These are phyloP conservation scores for Spisula subtruncata DNA, from an alignment of 2,888 invertebrate genomes.

Conservation along the genomic window DNA sequence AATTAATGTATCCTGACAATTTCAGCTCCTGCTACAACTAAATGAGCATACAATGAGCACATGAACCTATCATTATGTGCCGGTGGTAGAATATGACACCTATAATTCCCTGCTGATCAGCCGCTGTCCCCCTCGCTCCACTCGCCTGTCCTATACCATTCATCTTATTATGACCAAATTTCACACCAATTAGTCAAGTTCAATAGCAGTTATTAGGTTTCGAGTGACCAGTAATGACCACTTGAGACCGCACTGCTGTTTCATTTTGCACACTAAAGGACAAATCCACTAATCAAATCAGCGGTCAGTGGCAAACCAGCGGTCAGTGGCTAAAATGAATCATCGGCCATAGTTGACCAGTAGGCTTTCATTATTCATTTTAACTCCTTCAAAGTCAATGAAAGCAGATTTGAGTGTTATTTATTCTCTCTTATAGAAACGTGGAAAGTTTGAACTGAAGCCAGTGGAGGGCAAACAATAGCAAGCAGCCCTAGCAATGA, in stretches of 20 bases:
- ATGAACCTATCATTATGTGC: background rate
- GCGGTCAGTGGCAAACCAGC: background rate
- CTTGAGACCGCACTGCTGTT: background rate
- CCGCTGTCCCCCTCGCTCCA: background rate
- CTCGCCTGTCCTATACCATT: background rate
- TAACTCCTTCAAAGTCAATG: background rate
- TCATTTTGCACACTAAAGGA: background rate
- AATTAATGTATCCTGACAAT: background rate
- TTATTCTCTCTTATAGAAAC: background rate
- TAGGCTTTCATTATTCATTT: background rate
- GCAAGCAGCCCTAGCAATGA: background rate
- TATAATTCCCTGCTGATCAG: background rate
- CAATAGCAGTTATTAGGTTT: conserved; percentile 23
- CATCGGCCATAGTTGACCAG: background rate
- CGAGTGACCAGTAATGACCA: conserved; percentile 28
- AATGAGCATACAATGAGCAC: background rate
- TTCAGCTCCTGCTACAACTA: background rate
- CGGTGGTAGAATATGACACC: background rate
- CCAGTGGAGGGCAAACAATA: background rate
- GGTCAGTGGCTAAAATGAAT: conserved; percentile 15
- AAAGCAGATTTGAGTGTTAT: background rate
- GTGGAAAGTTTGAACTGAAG: background rate
- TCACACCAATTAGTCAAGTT: conserved; percentile 23
- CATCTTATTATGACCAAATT: background rate
- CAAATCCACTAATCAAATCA: background rate